These are phyloP conservation scores for Oryzias javanicus DNA, from an alignment of 2,113 vertebrate species.

Conservation along the genomic window DNA sequence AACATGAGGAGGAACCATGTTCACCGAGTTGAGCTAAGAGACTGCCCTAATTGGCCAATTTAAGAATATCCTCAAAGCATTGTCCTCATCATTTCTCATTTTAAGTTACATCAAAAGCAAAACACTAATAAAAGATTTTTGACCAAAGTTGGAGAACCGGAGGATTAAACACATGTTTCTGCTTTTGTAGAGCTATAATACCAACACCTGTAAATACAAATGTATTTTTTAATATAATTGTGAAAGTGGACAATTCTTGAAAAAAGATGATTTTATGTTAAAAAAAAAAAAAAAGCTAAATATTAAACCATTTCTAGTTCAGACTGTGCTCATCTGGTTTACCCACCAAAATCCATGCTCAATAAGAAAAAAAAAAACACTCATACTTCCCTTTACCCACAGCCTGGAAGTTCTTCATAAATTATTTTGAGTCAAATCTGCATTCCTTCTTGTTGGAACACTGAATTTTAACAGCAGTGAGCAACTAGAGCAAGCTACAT, in stretches of 20 bases:
- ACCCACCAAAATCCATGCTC: slow-evolving; percentile 10
- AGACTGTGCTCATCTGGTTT: slow-evolving; percentile 17
- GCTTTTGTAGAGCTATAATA: slow-evolving; percentile 25
- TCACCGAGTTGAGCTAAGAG: slow-evolving; percentile 50
- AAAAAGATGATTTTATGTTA: not conserved
- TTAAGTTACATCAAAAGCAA: slow-evolving; percentile 46
- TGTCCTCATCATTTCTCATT: slow-evolving; percentile 40
- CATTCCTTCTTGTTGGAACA: slow-evolving; percentile 39
- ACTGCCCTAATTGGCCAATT: slow-evolving; percentile 64
- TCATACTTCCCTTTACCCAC: slow-evolving; percentile 43
- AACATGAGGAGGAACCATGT: slow-evolving; percentile 47
- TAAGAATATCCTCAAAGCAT: slow-evolving; percentile 39
- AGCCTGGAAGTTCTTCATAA: slow-evolving; percentile 48
- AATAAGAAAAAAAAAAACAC: slow-evolving; percentile 16
- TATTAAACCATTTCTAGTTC: slow-evolving; percentile 14
- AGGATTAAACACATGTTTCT: slow-evolving; percentile 29
- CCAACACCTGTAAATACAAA: too few relatives aligned
- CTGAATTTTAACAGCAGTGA: slow-evolving; percentile 50
- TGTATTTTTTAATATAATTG: not conserved
- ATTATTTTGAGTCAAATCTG: slow-evolving; percentile 60
- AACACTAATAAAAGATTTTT: slow-evolving; percentile 20
- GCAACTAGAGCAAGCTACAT: slow-evolving; percentile 11
- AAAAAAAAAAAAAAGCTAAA: not conserved
- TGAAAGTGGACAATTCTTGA: not conserved
- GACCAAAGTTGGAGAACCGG: slow-evolving; percentile 8